These are phyloP conservation scores for Pantherophis alleghaniensis DNA, from an alignment of 2,797 vertebrate species.

Conservation along the genomic window DNA sequence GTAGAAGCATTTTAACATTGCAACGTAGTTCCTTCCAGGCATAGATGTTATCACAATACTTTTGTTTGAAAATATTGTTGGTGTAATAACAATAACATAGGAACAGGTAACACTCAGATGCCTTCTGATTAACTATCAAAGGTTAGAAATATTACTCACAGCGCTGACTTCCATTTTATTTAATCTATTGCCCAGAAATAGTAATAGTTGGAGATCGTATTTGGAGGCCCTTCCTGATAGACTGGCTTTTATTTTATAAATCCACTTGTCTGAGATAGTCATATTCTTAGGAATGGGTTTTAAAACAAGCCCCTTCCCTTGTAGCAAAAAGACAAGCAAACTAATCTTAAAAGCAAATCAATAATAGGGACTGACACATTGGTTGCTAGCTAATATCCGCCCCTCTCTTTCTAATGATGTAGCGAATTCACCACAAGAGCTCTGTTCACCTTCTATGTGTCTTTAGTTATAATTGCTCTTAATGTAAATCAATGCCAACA, in stretches of 20 bases:
- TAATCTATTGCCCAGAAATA: not conserved
- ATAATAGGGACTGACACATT: not conserved
- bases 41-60: not conserved
- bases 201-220: not conserved
- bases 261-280: not conserved
- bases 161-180: not conserved
- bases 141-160: not conserved
- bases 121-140: not conserved
- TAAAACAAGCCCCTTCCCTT: not conserved
- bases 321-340: not conserved
- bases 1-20: conserved; percentile 2
- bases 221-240: not conserved
- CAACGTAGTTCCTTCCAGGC: conserved; percentile 16
- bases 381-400: not conserved
- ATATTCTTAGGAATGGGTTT: not conserved
- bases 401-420: not conserved
- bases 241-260: not conserved
- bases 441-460: not conserved
- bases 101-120: not conserved
- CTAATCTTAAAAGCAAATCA: not conserved
- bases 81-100: not conserved
- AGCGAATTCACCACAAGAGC: not conserved
- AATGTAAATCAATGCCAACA: not conserved
- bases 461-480: not conserved
- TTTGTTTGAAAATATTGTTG: not conserved